Conservation (phyloP, 1,140 invertebrate species). For the Alviniconcha marisindica region DNA sequence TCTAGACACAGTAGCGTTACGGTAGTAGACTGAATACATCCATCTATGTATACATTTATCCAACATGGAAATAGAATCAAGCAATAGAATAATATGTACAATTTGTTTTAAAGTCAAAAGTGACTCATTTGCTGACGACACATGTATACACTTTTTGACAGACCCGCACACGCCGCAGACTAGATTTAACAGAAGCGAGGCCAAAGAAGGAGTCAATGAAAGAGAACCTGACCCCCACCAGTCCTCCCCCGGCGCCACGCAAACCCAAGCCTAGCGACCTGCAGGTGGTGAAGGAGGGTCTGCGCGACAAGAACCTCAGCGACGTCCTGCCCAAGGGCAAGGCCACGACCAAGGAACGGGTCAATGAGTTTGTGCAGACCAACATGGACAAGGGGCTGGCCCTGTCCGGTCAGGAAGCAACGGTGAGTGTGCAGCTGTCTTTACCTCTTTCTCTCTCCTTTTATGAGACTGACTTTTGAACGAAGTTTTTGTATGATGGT, state of each 20-base stretch:
- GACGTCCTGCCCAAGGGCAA: conserved; percentile 43
- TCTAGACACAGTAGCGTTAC: no score
- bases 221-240: conserved; percentile 12
- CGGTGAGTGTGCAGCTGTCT: no score
- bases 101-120: no score
- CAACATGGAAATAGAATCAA: no score
- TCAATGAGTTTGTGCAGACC: conserved; percentile 70
- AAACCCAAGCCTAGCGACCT: conserved; percentile 34
- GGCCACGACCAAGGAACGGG: conserved; percentile 6
- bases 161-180: not conserved
- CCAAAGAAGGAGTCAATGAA: not conserved
- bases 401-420: conserved; percentile 62
- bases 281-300: conserved; percentile 41
- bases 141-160: not conserved
- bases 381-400: conserved; percentile 63
- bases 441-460: no score
- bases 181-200: not conserved
- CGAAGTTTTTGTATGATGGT: no score
- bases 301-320: conserved; percentile 55
- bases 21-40: no score
- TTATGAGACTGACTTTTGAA: no score
- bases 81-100: no score
- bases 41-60: no score
- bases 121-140: no score
- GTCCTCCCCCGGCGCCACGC: conserved; percentile 8